phyloP scores from a whole-genome alignment of 2,888 invertebrate genomes.

The Bugula neritina region DNA sequence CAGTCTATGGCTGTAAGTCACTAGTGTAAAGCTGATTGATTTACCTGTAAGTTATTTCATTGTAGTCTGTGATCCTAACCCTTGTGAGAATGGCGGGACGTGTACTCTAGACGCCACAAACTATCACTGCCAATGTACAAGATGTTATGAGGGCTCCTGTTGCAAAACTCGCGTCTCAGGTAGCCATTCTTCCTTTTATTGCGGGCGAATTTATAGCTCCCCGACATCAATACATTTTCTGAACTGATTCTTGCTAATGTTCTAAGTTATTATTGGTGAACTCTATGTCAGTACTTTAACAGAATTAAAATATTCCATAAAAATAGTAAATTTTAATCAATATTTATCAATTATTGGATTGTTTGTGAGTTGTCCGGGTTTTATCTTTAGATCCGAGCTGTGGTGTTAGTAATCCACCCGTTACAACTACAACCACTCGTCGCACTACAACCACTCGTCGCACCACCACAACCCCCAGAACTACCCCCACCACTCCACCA shows the following conservation, averaged over 20 bases:
- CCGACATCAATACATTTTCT: no score
- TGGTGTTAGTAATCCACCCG: no score
- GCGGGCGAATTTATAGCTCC: background rate
- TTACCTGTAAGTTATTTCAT: no score
- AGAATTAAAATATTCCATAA: no score
- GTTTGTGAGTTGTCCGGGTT: no score
- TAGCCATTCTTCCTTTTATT: background rate
- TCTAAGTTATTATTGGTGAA: no score
- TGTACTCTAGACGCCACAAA: slow-evolving; percentile 1
- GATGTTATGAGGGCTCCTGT: slow-evolving; percentile 16
- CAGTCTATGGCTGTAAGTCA: no score
- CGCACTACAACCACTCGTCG: background rate
- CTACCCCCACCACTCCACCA: background rate
- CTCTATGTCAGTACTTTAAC: no score
- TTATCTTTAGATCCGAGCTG: background rate
- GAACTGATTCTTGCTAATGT: no score
- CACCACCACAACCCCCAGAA: background rate
- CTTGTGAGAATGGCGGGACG: slow-evolving; percentile 23
- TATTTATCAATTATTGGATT: no score
- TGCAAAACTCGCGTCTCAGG: background rate
- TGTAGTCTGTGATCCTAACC: slow-evolving; percentile 23
- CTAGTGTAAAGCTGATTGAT: no score
- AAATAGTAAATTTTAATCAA: no score
- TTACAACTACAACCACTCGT: background rate
- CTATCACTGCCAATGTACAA: slow-evolving; percentile 24